These are phyloP conservation scores for Nyctereutes procyonoides DNA, from an alignment of 2,113 vertebrate genomes.

Conservation along the genomic window DNA sequence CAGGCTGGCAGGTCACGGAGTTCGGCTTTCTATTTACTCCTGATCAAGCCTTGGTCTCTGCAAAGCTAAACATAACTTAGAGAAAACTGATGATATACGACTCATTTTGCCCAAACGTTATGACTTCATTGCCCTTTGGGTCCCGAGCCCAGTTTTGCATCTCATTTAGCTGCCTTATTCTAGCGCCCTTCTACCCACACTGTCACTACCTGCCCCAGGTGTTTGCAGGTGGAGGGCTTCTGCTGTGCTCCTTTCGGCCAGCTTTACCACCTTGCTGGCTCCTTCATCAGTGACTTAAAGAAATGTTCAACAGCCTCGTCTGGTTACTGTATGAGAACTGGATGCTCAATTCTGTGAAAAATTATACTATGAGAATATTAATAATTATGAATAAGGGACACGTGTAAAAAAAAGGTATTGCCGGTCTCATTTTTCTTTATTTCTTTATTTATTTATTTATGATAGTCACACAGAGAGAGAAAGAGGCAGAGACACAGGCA, in stretches of 20 bases:
- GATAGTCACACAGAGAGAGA: too few species aligned
- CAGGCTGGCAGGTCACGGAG: not conserved
- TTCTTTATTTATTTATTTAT: too few species aligned
- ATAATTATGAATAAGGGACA: not conserved
- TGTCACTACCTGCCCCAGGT: not conserved
- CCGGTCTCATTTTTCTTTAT: not conserved
- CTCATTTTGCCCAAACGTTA: not conserved
- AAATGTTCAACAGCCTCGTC: not conserved
- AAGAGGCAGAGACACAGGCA: too few species aligned
- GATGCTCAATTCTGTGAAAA: not conserved
- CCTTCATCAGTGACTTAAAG: slow-evolving; percentile 11
- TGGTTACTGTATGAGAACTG: not conserved
- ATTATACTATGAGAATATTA: slow-evolving; percentile 13
- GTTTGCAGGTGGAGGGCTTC: not conserved
- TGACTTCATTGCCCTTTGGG: not conserved
- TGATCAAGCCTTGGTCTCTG: not conserved
- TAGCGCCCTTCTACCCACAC: not conserved
- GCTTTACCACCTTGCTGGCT: not conserved
- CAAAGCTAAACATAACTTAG: not conserved
- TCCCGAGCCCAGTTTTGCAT: not conserved
- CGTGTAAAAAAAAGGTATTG: not conserved
- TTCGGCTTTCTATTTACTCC: not conserved
- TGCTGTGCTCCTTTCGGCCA: not conserved
- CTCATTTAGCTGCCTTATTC: not conserved
- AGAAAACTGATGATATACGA: not conserved